These are phyloP conservation scores for Ischnura elegans DNA, from an alignment of 2,888 invertebrate genomes.

Conservation along the genomic window DNA sequence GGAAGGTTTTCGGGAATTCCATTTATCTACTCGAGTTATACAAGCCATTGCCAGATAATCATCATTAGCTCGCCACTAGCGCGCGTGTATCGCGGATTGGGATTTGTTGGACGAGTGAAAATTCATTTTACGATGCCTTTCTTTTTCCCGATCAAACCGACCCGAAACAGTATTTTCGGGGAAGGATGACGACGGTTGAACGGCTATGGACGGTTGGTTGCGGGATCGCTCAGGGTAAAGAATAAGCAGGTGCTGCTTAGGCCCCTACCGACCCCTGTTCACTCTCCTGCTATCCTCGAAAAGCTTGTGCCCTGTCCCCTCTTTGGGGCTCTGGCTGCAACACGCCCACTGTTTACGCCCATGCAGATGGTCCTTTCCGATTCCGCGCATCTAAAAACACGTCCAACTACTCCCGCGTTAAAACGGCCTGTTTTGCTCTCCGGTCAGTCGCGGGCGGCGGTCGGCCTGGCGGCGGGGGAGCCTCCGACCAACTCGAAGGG, in stretches of 20 bases:
- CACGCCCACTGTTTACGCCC: slow-evolving; percentile 9
- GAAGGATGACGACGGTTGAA: not conserved
- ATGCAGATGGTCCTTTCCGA: not conserved
- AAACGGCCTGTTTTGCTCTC: not conserved
- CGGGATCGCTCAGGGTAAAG: not conserved
- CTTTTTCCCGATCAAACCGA: not conserved
- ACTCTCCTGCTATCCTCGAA: not conserved
- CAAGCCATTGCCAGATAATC: not conserved
- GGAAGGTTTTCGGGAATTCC: too few species aligned
- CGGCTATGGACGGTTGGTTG: not conserved
- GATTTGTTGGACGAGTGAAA: not conserved
- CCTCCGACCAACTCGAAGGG: too few species aligned
- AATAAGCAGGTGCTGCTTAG: not conserved
- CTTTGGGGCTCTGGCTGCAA: not conserved
- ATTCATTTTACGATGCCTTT: not conserved
- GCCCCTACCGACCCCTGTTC: not conserved
- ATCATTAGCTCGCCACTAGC: not conserved
- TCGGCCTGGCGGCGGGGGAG: too few species aligned
- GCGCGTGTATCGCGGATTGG: not conserved
- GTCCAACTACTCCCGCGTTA: not conserved
- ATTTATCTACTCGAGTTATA: not conserved
- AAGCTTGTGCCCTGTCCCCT: not conserved
- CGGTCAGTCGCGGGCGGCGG: not conserved
- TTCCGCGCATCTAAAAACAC: slow-evolving; percentile 26
- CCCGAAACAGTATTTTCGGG: not conserved